Evolutionary conservation across 2,113 vertebrate genomes (phyloP).

Genomic region (Neolamprologus cancellatus): DNA sequence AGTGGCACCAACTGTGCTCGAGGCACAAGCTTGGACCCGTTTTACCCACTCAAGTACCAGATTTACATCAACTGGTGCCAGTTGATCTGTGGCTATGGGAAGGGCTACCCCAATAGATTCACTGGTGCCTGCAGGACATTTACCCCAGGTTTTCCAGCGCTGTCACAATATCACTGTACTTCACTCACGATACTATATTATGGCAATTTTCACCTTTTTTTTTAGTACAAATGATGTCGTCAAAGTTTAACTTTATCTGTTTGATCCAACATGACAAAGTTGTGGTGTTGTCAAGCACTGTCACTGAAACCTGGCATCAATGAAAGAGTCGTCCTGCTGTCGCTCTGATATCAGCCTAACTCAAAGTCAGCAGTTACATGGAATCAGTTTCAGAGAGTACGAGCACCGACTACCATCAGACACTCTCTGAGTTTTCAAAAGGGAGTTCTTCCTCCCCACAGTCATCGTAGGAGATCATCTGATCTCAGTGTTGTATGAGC

Average conservation of each 20-base stretch:
- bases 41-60: background rate
- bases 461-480: background rate
- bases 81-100: background rate
- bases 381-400: fast-evolving
- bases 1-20: background rate
- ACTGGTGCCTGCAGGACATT: background rate
- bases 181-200: background rate
- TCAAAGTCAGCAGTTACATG: background rate
- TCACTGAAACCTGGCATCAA: fast-evolving
- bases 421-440: background rate
- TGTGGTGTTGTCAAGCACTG: background rate
- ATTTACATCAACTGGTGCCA: background rate
- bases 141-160: fast-evolving
- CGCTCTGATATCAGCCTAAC: background rate
- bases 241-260: background rate
- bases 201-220: background rate
- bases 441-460: background rate
- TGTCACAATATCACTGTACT: background rate
- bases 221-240: background rate
- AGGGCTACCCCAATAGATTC: background rate
- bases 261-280: background rate
- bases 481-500: background rate
- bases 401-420: background rate
- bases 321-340: background rate
- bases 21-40: background rate